Conservation (phyloP, 2,888 invertebrate genomes). For the Nasonia oneida region DNA sequence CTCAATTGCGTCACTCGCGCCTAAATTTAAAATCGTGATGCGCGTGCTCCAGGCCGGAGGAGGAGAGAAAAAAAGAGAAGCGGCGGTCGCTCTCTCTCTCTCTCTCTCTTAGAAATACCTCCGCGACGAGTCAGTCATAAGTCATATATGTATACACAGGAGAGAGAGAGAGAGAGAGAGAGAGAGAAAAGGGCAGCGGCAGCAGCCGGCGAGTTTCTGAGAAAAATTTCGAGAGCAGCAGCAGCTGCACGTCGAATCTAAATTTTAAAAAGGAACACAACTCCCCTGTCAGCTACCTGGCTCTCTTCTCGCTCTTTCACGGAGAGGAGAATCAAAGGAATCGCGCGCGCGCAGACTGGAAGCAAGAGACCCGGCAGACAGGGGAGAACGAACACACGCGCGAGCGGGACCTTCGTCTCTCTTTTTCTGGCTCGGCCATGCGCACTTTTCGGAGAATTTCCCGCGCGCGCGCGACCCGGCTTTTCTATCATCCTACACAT, state of each 20-base stretch:
- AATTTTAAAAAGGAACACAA: slow-evolving; percentile 59
- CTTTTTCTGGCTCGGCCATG: slow-evolving; percentile 13
- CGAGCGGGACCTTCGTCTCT: neutral
- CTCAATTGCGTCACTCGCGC: neutral
- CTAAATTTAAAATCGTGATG: neutral
- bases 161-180: neutral
- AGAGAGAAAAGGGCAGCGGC: neutral
- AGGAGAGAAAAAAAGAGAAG: neutral
- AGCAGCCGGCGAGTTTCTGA: slow-evolving; percentile 32
- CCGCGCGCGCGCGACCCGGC: neutral
- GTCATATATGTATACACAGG: neutral
- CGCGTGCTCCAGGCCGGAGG: neutral
- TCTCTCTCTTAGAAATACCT: neutral
- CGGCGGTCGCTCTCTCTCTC: neutral
- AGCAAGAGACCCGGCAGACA: neutral
- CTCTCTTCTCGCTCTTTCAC: slow-evolving; percentile 7
- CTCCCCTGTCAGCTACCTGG: slow-evolving; percentile 32
- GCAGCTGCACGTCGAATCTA: slow-evolving; percentile 57
- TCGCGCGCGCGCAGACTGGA: neutral
- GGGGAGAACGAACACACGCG: neutral
- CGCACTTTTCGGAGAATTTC: slow-evolving; percentile 48
- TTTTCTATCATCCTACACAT: neutral
- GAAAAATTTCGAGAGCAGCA: slow-evolving; percentile 54
- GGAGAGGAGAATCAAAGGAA: slow-evolving; percentile 31
- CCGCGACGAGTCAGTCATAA: slow-evolving; percentile 20